Percentiles rank a stretch among this genome's conserved stretches.
phyloP scores from a whole-genome alignment of 2,888 invertebrate genomes.

The Epiblema foenella region DNA sequence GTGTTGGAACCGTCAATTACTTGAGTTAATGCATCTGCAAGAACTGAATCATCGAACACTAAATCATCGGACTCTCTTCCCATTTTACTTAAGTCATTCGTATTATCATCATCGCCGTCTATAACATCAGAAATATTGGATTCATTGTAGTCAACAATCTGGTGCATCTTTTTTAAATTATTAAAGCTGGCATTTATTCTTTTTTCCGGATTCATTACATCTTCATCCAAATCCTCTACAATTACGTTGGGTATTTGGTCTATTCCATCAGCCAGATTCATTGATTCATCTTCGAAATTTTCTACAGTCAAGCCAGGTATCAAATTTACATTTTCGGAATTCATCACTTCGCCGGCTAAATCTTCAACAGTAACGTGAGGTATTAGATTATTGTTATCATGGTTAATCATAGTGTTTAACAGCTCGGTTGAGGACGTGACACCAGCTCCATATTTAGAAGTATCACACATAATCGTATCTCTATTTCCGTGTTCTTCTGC shows the following conservation, averaged over 20 bases:
- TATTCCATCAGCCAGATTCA: constrained; percentile 4
- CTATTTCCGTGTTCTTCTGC: constrained; percentile 31
- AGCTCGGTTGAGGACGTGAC: constrained; percentile 61
- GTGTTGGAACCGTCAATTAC: constrained; percentile 60
- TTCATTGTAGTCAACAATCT: constrained; percentile 31
- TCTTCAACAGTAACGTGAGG: constrained; percentile 20
- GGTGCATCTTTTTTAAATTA: neutral
- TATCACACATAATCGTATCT: neutral
- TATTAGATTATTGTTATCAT: constrained; percentile 11
- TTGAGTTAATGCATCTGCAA: constrained; percentile 73
- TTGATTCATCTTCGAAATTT: constrained; percentile 44
- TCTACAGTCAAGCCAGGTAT: constrained; percentile 4
- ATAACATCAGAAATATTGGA: constrained; percentile 46
- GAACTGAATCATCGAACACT: constrained; percentile 54
- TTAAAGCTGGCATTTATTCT: constrained; percentile 9
- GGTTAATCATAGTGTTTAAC: constrained; percentile 56
- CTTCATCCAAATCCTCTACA: constrained; percentile 41
- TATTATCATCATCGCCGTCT: constrained; percentile 38
- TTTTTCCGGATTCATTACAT: constrained; percentile 20
- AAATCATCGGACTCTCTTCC: constrained; percentile 41
- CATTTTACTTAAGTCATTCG: constrained; percentile 1
- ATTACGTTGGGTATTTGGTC: neutral
- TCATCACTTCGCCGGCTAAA: constrained; percentile 41
- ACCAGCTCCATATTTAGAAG: constrained; percentile 39
- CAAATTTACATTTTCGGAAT: constrained; percentile 7